phyloP scores from a whole-genome alignment of 2,113 vertebrate genomes.

The Paracyprichromis sp. region DNA sequence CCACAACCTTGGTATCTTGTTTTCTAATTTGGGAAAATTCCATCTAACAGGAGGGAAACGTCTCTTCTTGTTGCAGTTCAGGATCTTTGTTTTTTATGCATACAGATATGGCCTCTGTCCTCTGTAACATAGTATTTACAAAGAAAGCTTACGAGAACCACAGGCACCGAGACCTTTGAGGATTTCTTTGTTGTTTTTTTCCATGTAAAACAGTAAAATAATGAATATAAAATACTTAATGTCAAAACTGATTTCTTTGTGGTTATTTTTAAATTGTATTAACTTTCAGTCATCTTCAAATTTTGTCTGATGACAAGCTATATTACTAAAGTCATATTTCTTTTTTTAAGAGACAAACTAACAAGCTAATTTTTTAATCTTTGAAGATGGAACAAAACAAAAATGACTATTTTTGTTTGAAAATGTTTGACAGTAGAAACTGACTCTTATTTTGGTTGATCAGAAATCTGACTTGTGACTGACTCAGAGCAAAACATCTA shows the following conservation, averaged over 20 bases:
- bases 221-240: not conserved
- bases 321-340: not conserved
- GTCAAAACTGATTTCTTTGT: not conserved
- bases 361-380: not conserved
- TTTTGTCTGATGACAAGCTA: not conserved
- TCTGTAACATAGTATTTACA: not conserved
- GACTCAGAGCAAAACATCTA: not conserved
- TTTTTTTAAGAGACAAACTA: not conserved
- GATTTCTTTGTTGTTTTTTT: not conserved
- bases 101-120: not conserved
- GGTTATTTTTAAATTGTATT: not conserved
- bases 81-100: not conserved
- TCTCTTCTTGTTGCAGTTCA: not conserved
- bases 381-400: not conserved
- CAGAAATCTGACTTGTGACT: not conserved
- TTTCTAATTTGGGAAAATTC: not conserved
- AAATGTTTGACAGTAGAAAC: not conserved
- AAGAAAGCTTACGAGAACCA: not conserved
- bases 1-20: not conserved
- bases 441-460: not conserved
- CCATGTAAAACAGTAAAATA: not conserved
- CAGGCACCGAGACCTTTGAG: not conserved
- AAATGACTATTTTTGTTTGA: not conserved
- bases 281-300: not conserved
- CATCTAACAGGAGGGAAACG: not conserved